Conservation (phyloP, 2,797 vertebrate species). For the Pseudochaenichthys georgianus region DNA sequence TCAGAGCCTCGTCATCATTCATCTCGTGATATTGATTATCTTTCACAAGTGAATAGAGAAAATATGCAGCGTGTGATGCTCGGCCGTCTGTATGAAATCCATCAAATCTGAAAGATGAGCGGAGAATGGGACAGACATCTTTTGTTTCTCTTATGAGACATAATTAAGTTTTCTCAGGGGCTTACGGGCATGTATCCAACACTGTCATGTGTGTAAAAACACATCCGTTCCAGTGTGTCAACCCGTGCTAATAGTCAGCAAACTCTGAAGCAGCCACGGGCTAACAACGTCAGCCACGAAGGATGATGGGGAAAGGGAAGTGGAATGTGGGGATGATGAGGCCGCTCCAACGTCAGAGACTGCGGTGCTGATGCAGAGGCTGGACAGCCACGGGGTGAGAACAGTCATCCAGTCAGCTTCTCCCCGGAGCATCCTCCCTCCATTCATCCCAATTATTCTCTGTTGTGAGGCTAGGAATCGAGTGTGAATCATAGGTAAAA, state of each 20-base stretch:
- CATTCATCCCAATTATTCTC: conserved; percentile 26
- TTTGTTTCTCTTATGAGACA: neutral
- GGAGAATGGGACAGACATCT: neutral
- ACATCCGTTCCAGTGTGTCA: conserved; percentile 32
- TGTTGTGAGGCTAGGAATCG: neutral
- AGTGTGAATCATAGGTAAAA: conserved; percentile 54
- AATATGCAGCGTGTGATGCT: conserved; percentile 29
- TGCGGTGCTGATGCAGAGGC: conserved; percentile 51
- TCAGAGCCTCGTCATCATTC: conserved; percentile 29
- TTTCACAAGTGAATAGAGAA: conserved; percentile 33
- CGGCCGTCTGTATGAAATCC: neutral
- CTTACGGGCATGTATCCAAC: conserved; percentile 18
- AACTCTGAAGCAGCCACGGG: conserved; percentile 14
- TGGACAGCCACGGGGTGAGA: conserved; percentile 15
- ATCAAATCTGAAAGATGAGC: conserved; percentile 8
- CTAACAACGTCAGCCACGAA: conserved; percentile 35
- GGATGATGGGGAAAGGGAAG: conserved; percentile 8
- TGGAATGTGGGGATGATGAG: conserved; percentile 27
- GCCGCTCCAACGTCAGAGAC: conserved; percentile 57
- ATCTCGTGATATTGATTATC: conserved; percentile 46
- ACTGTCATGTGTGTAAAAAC: conserved; percentile 25
- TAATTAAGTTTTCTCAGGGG: neutral
- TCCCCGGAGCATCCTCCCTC: conserved; percentile 19
- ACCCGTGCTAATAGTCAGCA: conserved; percentile 19
- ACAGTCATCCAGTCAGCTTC: neutral